Conservation (phyloP, 2,797 vertebrate genomes). For the Decapterus maruadsi region DNA sequence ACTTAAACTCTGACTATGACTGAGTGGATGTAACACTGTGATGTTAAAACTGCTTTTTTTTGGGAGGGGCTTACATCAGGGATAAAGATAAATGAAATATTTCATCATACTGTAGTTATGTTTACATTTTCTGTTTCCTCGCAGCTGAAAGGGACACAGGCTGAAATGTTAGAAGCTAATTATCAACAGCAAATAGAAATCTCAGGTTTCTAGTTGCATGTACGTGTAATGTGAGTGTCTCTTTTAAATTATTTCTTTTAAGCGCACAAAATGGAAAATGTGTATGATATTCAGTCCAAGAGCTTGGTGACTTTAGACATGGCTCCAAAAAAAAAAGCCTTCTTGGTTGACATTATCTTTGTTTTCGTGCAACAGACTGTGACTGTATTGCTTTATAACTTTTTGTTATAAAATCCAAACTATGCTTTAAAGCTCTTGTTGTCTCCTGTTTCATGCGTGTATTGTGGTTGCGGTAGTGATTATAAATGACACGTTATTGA, state of each 20-base stretch:
- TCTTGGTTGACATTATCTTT: background rate
- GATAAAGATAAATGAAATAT: background rate
- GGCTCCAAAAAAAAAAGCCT: too few relatives aligned
- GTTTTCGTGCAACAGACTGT: constrained; percentile 4
- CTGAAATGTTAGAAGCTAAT: constrained; percentile 13
- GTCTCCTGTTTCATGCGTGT: background rate
- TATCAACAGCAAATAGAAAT: background rate
- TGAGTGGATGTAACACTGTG: background rate
- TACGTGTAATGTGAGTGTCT: constrained; percentile 3
- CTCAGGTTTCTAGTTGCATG: constrained; percentile 46
- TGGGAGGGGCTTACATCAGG: background rate
- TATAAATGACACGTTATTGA: constrained; percentile 2
- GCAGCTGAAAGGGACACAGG: background rate
- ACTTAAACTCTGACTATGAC: background rate
- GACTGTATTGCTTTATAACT: background rate
- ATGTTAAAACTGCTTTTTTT: background rate
- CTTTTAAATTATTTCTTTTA: constrained; percentile 38
- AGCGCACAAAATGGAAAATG: background rate
- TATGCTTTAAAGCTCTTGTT: constrained; percentile 10
- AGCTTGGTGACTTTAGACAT: background rate
- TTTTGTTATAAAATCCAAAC: constrained; percentile 47
- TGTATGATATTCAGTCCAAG: background rate
- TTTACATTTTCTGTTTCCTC: constrained; percentile 44
- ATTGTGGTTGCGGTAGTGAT: background rate
- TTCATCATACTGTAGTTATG: constrained; percentile 2